phyloP scores from a whole-genome alignment of 1,140 invertebrate species.

The Lutraria rhynchaena region DNA sequence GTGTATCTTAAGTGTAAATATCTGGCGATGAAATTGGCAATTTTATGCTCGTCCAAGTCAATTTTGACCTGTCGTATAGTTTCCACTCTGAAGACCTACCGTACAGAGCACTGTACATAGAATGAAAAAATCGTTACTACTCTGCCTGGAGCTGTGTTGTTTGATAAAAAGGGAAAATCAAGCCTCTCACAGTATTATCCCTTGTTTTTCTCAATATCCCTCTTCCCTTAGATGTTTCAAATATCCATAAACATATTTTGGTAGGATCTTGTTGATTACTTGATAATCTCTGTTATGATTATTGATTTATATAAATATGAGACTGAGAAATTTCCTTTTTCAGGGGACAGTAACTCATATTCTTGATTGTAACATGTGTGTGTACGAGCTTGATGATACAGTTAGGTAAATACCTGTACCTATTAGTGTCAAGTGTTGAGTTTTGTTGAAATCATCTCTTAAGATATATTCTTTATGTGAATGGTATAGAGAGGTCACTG shows the following conservation, averaged over 20 bases:
- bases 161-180: neutral
- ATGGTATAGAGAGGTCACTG: no score
- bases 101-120: neutral
- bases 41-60: no score
- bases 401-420: slow-evolving; percentile 6
- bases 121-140: neutral
- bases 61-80: neutral
- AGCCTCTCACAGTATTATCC: neutral
- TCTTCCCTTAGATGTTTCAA: neutral
- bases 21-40: neutral
- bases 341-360: slow-evolving; percentile 20
- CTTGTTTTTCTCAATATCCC: neutral
- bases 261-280: no score
- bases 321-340: neutral
- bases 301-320: no score
- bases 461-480: no score
- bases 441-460: no score
- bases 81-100: no score
- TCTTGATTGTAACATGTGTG: neutral
- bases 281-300: no score
- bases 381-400: slow-evolving; percentile 18
- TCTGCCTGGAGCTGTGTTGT: neutral
- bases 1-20: no score
- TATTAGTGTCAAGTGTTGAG: no score
- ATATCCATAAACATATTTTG: neutral